Base-by-base conservation (phyloP, 2,888 invertebrate species). In the Heliconius sara region DNA sequence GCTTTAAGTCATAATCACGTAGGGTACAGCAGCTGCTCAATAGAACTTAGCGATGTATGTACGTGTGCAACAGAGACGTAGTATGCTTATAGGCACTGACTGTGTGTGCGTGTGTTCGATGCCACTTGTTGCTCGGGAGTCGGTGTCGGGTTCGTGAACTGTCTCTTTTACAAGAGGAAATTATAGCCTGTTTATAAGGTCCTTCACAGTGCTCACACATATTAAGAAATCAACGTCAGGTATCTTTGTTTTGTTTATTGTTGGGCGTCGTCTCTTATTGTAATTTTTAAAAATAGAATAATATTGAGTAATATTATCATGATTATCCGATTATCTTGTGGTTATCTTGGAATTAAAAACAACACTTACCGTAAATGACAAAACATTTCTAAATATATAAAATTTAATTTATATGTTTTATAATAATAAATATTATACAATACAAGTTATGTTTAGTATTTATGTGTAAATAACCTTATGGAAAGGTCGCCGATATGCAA, bases 201-300 rank as follows among this genome's bases (percentile, higher is more conserved):
- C 79, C 83, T 72, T 75, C 79, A 81, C 77, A 67, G 79, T 79
- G 82, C 83, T 81, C 83, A 80, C 83, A 81, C 82, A 79, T 81
- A 84, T 83, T 83, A 84, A 82, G 82, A 79, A 79, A 76, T 70
- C 79, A 67, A 75, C 77, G 71, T 77, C 89, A 87, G 89, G 88
- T 88, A 87, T 84, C 75, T 77, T 80, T 65, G 83, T 85, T 84
- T 86, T 86, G 84, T 87, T 86, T 85, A 78, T 80, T 73, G 68
- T 72, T 68, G 76, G 34, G n/a, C 34, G n/a, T 60, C 39, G 7
- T 39, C 16, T 7, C 39, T 3, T 22, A 30, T 72, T 39, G 34
- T n/a, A 22, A 39, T 68, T n/a, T n/a, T n/a, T 68, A 25, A 13
- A 43, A 70, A 12, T 70, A 70, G 7, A 43, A 70, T 70, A 13